Base-by-base conservation (phyloP, 2,888 invertebrate species). In the Eretmocerus hayati region DNA sequence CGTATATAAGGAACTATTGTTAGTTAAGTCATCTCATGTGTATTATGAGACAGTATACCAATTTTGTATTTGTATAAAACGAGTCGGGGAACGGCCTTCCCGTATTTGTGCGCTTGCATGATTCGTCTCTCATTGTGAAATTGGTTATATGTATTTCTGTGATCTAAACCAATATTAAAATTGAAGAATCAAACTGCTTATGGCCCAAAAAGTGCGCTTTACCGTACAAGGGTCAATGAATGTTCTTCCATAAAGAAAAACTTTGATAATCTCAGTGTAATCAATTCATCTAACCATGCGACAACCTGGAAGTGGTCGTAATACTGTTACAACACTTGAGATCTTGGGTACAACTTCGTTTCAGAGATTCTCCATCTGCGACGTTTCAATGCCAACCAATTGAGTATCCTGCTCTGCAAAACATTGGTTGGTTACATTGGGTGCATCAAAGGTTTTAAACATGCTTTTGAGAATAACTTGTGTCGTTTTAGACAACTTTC, bases 21-120 rank as follows among this genome's bases (percentile, higher is more conserved):
- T 64, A 65, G 63, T 65, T 71, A 81, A 64, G 63, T 57, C 60
- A 58, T 66, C 64, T 62, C 60, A 64, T 61, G 57, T 62, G 60
- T 64, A 62, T 57, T 61, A 62, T 61, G 63, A 61, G 64, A 66
- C 64, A 65, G 67, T 66, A 67, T 68, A 64, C 62, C 63, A 56
- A 65, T 65, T 69, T 69, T 68, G 66, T 69, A 67, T 66, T 63
- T 69, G 66, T 67, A 68, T 66, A 48, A 45, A 54, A 40, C 44
- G 44, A 54, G 48, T 52, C 44, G 38, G 38, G 21, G 33, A 38
- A 44, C 31, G 37, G 44, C 43, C 46, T 31, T 46, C 45, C 15
- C 42, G 44, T 43, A 38, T 46, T 42, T 46, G 36, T 49, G 41
- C 40, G 52, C 46, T 48, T 52, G 46, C 42, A 52, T 49, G 43